phyloP scores from a whole-genome alignment of 2,797 vertebrate species.

The Pseudochaenichthys georgianus region DNA sequence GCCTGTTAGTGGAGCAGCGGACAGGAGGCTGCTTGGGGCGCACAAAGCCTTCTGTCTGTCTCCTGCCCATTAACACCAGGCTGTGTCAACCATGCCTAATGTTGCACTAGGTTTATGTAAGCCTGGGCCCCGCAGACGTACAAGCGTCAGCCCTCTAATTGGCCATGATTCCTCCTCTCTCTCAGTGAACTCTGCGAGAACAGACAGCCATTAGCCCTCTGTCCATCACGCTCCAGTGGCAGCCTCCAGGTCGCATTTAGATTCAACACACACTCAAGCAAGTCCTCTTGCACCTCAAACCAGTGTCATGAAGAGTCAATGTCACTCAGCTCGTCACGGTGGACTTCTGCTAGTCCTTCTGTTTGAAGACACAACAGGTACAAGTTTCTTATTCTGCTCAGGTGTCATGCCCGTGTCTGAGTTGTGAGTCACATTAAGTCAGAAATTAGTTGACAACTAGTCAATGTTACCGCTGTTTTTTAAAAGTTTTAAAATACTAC shows the following conservation, averaged over 20 bases:
- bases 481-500: too few relatives aligned
- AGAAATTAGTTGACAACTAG: not conserved
- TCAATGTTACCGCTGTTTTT: too few relatives aligned
- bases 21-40: constrained; percentile 24
- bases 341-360: constrained; percentile 12
- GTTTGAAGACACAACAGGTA: constrained; percentile 17
- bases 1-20: constrained; percentile 35
- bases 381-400: constrained; percentile 26
- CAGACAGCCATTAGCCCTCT: constrained; percentile 49
- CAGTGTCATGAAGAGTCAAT: constrained; percentile 48
- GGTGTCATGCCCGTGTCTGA: constrained; percentile 12
- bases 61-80: constrained; percentile 24
- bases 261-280: constrained; percentile 31
- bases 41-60: constrained; percentile 31
- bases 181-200: constrained; percentile 5
- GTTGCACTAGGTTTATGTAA: constrained; percentile 3
- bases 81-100: constrained; percentile 9
- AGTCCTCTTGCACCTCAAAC: constrained; percentile 44
- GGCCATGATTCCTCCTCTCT: constrained; percentile 24
- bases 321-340: constrained; percentile 37
- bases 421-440: not conserved
- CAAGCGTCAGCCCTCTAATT: constrained; percentile 34
- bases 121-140: not conserved
- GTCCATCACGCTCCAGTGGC: constrained; percentile 35
- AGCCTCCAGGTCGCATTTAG: constrained; percentile 28